Evolutionary conservation across 2,113 vertebrate species (phyloP).

Genomic region (Pterocles burchelli): DNA sequence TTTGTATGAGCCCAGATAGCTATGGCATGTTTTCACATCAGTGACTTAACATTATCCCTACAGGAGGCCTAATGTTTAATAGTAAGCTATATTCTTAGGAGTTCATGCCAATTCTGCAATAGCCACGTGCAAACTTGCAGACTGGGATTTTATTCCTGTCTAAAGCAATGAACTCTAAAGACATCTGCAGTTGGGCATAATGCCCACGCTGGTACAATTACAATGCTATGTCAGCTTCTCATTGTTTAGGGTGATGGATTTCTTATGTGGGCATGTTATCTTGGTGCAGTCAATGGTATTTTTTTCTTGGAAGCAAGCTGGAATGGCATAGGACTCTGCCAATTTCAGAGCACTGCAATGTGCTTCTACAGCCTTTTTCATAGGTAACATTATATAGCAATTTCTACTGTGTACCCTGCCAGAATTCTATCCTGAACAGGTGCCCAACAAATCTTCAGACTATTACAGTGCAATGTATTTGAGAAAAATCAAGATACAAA

Average conservation of each 20-base stretch:
- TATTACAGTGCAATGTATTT: neutral
- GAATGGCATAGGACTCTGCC: constrained; percentile 11
- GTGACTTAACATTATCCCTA: neutral
- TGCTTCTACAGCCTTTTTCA: neutral
- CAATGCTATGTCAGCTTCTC: constrained; percentile 53
- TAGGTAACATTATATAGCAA: constrained; percentile 27
- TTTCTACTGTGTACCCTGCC: neutral
- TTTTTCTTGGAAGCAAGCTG: constrained; percentile 49
- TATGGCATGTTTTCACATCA: constrained; percentile 37
- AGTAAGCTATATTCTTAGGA: constrained; percentile 50
- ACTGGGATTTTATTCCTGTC: constrained; percentile 44
- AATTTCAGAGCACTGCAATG: neutral
- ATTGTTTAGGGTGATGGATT: constrained; percentile 53
- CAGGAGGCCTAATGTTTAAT: constrained; percentile 13
- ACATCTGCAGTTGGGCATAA: constrained; percentile 37
- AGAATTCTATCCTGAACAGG: constrained; percentile 45
- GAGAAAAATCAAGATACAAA: constrained; percentile 8
- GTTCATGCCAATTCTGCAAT: constrained; percentile 17
- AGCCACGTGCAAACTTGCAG: constrained; percentile 12
- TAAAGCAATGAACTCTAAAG: constrained; percentile 40
- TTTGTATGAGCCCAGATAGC: neutral
- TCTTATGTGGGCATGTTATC: constrained; percentile 23
- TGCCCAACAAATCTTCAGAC: constrained; percentile 10
- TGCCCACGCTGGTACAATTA: constrained; percentile 45
- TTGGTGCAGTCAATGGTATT: constrained; percentile 14